Evolutionary conservation across 1,140 invertebrate species (phyloP).

Genomic region (Bacillus rossius): DNA sequence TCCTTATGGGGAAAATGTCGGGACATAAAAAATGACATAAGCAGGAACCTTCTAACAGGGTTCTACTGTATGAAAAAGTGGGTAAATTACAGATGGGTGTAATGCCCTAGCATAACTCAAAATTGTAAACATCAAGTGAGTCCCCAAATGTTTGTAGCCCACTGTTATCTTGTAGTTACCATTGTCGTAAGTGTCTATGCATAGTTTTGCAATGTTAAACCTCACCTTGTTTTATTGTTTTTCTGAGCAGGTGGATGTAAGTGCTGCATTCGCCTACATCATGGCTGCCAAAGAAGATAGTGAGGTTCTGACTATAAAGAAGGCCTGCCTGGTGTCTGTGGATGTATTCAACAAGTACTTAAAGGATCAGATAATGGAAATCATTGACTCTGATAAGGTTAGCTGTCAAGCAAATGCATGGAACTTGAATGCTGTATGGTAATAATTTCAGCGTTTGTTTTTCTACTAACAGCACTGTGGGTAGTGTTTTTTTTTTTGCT

Average conservation of each 20-base stretch:
- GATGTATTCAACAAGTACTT: constrained; percentile 96
- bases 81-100: background rate
- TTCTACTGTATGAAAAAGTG: too few species aligned
- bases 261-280: constrained; percentile 73
- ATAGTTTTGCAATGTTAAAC: too few species aligned
- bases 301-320: constrained; percentile 90
- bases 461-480: too few species aligned
- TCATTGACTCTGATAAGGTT: constrained; percentile 95
- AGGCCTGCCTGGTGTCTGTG: constrained; percentile 87
- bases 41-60: too few species aligned
- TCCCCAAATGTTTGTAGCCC: background rate
- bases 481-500: too few species aligned
- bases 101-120: background rate
- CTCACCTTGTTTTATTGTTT: too few species aligned
- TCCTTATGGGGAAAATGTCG: too few species aligned
- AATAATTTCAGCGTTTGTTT: too few species aligned
- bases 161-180: background rate
- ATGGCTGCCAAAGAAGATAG: constrained; percentile 94
- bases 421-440: too few species aligned
- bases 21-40: too few species aligned
- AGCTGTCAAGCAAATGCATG: too few species aligned
- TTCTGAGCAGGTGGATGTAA: constrained; percentile 70
- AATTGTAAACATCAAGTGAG: background rate
- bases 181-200: background rate
- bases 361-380: constrained; percentile 97